Conservation (phyloP, 2,113 vertebrate species). For the Micronisus gabar region DNA sequence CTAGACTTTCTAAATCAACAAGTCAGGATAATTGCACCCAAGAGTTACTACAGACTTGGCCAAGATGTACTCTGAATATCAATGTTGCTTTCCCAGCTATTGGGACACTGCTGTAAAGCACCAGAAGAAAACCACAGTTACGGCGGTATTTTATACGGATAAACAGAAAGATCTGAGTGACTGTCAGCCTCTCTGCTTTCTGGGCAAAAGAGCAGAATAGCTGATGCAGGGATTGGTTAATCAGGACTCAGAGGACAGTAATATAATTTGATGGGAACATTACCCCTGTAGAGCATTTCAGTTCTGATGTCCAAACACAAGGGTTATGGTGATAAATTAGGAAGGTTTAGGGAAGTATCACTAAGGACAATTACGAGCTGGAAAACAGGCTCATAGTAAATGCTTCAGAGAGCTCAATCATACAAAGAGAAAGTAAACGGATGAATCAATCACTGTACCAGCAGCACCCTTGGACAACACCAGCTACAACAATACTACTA, state of each 20-base stretch:
- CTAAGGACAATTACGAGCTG: neutral
- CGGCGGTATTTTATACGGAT: neutral
- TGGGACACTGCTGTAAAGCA: neutral
- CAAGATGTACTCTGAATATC: neutral
- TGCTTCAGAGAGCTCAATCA: neutral
- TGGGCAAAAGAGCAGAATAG: neutral
- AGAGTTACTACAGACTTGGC: neutral
- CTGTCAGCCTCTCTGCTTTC: neutral
- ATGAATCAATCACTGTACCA: neutral
- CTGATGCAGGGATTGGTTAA: slow-evolving; percentile 14
- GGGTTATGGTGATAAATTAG: neutral
- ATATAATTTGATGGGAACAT: neutral
- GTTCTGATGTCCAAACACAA: neutral
- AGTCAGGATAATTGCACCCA: neutral
- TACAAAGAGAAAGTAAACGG: neutral
- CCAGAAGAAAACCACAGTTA: neutral
- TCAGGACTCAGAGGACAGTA: neutral
- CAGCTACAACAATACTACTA: neutral
- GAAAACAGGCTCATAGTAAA: neutral
- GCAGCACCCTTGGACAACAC: neutral
- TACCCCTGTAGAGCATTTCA: neutral
- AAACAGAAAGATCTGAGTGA: neutral
- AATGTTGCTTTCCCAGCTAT: neutral
- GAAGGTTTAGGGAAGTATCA: neutral
- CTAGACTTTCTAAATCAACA: neutral